These are phyloP conservation scores for Xanthorhoe designata DNA, from an alignment of 2,888 invertebrate genomes.

Conservation along the genomic window DNA sequence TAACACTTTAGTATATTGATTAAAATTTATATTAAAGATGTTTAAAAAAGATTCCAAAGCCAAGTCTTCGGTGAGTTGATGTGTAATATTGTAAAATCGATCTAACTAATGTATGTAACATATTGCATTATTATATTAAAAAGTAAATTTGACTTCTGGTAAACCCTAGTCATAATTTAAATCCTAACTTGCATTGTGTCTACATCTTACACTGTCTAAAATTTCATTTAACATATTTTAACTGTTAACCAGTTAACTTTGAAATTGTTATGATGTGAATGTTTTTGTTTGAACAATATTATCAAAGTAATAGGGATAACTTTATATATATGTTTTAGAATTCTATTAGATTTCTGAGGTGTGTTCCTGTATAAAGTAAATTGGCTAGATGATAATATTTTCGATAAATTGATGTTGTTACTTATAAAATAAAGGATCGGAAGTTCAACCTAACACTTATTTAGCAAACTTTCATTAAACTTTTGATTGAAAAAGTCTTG, in stretches of 20 bases:
- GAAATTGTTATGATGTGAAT: constrained; percentile 25
- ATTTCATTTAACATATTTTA: constrained; percentile 5
- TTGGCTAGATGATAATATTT: constrained; percentile 34
- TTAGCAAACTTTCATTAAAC: constrained; percentile 15
- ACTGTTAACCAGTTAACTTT: constrained; percentile 18
- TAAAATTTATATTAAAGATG: constrained; percentile 29
- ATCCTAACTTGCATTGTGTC: constrained; percentile 30
- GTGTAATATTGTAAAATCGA: constrained; percentile 29
- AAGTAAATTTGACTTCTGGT: constrained; percentile 39
- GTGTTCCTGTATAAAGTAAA: constrained; percentile 33
- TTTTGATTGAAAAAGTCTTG: constrained; percentile 9
- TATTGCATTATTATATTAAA: constrained; percentile 28
- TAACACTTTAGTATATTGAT: constrained; percentile 30
- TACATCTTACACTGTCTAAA: constrained; percentile 25
- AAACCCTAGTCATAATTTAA: constrained; percentile 43
- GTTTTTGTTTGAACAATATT: constrained; percentile 29
- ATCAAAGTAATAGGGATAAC: constrained; percentile 15
- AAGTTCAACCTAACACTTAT: constrained; percentile 15
- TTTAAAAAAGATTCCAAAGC: constrained; percentile 28
- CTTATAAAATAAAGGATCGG: constrained; percentile 20
- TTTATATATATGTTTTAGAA: constrained; percentile 17
- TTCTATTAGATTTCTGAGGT: constrained; percentile 29
- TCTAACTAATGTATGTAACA: constrained; percentile 28
- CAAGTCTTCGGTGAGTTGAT: constrained; percentile 27
- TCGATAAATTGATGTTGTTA: constrained; percentile 34